Evolutionary conservation across 1,140 invertebrate genomes (phyloP).

Genomic region (Helicoverpa zea): DNA sequence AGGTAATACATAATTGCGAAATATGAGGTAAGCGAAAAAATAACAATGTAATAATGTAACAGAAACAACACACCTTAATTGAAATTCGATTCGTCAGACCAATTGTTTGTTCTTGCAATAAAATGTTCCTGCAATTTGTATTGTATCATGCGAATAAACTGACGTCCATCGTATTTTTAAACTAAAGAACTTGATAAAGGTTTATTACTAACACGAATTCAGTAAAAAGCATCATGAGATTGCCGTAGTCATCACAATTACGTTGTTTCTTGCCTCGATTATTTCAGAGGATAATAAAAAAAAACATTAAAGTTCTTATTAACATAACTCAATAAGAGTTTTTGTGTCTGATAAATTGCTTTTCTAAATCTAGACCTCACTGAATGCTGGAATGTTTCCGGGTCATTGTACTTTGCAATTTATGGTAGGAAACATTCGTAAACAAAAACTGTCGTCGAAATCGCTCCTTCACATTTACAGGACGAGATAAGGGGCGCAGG

Average conservation of each 20-base stretch:
- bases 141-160: constrained; percentile 18
- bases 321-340: neutral
- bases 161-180: neutral
- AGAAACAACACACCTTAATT: constrained; percentile 35
- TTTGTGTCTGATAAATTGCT: constrained; percentile 1
- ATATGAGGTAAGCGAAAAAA: constrained; percentile 38
- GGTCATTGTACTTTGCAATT: constrained; percentile 26
- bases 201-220: neutral
- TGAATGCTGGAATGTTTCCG: constrained; percentile 17
- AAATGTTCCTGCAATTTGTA: constrained; percentile 43
- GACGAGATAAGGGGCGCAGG: constrained; percentile 41
- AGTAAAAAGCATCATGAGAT: neutral
- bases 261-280: neutral
- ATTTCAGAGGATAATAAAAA: neutral
- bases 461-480: constrained; percentile 37
- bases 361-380: constrained; percentile 25
- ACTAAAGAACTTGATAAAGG: neutral
- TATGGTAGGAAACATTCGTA: constrained; percentile 37
- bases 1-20: constrained; percentile 41
- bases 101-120: constrained; percentile 44
- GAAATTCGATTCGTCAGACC: constrained; percentile 43
- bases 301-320: neutral
- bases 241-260: constrained; percentile 2
- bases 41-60: constrained; percentile 37
- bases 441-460: constrained; percentile 43